Conservation (phyloP, 2,113 vertebrate genomes). For the Lagopus muta region DNA sequence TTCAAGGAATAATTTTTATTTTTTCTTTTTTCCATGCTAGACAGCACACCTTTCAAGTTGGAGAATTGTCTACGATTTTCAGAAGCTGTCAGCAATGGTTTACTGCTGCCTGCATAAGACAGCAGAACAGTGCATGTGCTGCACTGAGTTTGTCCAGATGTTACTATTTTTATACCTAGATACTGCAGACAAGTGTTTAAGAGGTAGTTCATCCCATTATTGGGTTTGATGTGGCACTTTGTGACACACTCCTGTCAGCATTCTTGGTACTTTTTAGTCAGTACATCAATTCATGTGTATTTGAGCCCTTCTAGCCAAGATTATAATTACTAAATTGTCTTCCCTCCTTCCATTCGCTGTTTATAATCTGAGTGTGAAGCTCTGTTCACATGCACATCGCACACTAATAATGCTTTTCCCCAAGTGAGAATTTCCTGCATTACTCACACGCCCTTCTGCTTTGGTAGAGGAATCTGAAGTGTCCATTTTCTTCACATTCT, state of each 20-base stretch:
- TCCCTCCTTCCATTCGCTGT: background rate
- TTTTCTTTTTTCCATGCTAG: background rate
- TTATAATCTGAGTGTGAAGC: background rate
- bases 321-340: background rate
- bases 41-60: background rate
- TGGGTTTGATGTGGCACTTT: background rate
- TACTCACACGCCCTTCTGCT: background rate
- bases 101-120: background rate
- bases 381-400: background rate
- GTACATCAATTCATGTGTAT: background rate
- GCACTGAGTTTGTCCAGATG: constrained; percentile 17
- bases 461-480: background rate
- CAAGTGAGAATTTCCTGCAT: background rate
- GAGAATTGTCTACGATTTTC: background rate
- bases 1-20: background rate
- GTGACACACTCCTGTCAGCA: background rate
- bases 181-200: background rate
- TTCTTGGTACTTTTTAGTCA: background rate
- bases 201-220: background rate
- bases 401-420: background rate
- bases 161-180: constrained; percentile 17
- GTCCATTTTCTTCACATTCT: background rate
- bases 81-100: background rate
- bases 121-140: background rate
- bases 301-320: background rate